Evolutionary conservation across 2,113 vertebrate species (phyloP).

Genomic region (Columba livia): DNA sequence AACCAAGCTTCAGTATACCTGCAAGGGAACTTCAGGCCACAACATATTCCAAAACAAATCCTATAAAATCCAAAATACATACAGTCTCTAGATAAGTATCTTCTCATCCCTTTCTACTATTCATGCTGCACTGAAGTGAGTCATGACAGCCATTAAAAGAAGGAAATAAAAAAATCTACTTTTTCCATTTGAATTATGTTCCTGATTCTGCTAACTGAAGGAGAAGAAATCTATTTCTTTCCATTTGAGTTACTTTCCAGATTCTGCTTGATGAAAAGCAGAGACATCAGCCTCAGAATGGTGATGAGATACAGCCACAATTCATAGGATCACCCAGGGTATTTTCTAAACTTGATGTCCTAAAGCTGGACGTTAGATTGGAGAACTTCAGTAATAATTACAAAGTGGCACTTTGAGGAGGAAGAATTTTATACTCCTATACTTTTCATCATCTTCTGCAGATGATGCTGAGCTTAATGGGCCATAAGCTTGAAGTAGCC

Average conservation of each 20-base stretch:
- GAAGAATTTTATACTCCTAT: not conserved
- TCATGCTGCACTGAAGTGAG: not conserved
- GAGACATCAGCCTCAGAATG: not conserved
- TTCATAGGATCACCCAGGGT: not conserved
- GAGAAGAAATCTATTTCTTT: not conserved
- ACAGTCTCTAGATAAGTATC: not conserved
- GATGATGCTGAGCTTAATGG: not conserved
- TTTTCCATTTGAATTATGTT: not conserved
- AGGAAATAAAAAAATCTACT: not conserved
- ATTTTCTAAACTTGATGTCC: not conserved
- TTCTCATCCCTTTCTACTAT: not conserved
- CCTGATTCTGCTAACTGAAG: not conserved
- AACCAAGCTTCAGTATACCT: not conserved
- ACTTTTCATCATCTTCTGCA: not conserved
- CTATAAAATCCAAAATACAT: not conserved
- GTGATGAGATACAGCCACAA: not conserved
- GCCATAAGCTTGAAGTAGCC: not conserved
- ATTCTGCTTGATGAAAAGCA: not conserved
- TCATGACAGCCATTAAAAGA: accelerated
- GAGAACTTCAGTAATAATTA: not conserved
- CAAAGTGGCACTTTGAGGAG: not conserved
- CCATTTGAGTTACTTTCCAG: not conserved
- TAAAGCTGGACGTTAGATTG: not conserved
- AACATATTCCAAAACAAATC: not conserved
- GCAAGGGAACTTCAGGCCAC: not conserved